Conservation (phyloP, 2,797 vertebrate species). For the Dipus sagitta region DNA sequence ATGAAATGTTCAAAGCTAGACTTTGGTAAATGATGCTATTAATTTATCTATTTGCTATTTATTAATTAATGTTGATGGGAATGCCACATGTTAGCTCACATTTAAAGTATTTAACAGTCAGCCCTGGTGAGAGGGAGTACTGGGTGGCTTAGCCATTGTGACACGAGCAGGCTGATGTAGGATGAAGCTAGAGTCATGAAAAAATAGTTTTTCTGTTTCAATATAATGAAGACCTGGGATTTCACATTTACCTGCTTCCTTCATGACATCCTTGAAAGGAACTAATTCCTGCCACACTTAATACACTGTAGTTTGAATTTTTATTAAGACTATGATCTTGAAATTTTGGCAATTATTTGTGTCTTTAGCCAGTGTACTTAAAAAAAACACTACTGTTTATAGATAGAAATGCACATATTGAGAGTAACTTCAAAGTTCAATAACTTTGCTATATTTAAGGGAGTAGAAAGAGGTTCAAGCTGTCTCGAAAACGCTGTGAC, state of each 20-base stretch:
- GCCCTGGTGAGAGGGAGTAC: conserved; percentile 7
- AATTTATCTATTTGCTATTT: conserved; percentile 4
- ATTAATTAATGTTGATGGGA: neutral
- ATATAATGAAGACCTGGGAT: conserved; percentile 11
- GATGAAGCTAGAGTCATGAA: neutral
- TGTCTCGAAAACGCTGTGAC: neutral
- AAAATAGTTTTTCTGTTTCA: conserved; percentile 61
- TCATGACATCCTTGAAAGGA: conserved; percentile 55
- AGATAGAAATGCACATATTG: neutral
- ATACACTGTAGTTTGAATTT: conserved; percentile 55
- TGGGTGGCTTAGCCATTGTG: neutral
- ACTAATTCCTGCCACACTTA: conserved; percentile 32
- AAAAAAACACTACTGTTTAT: conserved; percentile 19
- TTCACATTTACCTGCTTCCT: conserved; percentile 52
- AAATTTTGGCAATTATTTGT: conserved; percentile 15
- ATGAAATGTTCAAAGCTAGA: neutral
- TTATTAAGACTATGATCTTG: conserved; percentile 28
- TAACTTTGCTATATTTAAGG: neutral
- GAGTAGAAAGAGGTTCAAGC: neutral
- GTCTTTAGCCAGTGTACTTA: neutral
- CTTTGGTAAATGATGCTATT: conserved; percentile 37
- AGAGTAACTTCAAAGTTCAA: conserved; percentile 8
- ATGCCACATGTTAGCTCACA: neutral
- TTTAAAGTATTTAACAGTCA: neutral
- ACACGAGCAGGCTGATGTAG: too few species aligned